Base-by-base conservation (phyloP, 2,113 vertebrate genomes). In the Opisthocomus hoazin region DNA sequence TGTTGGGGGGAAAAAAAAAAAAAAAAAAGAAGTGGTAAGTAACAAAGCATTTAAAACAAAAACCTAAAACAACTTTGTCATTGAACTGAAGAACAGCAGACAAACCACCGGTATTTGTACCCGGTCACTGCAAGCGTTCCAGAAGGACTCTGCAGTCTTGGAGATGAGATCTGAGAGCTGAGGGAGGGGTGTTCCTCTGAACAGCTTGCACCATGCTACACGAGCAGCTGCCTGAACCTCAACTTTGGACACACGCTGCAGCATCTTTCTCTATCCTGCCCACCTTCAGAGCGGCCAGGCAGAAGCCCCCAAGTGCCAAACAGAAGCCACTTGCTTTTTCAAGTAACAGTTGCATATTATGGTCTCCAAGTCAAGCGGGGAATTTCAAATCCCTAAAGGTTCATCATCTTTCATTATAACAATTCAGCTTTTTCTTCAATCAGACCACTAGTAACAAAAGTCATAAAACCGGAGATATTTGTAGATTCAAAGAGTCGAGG, bases 1-100 rank as follows among this genome's bases (percentile, higher is more conserved):
- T 99, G 97, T 97, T 18, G 82, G 85, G 20, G 51, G 7, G 11
- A 16, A 19, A 54, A 51, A 73, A 70, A 36, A 34, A 96, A 78
- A 77, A 27, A 90, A 70, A 78, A 32, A 92, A 77, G 64, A 15
- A 70, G 6, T 1, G 22, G 19, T 96, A n/a, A 88, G 50, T 46
- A 64, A 84, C 34, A 51, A 76, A 87, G 80, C 29, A 69, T 80
- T 95, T 20, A 16, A 73, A 73, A 30, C 29, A 39, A 81, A 48
- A 81, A 48, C 2, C 10, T 22, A 2, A 68, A 84, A 12, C 8
- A 18, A n/a, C 2, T 73, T n/a, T 66, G 66, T 64, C 29, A 15
- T 0, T 48, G 37, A 64, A n/a, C 3, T 17, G 6, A 27, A 60
- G 10, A 8, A 1, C 6, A 51, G 78, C 48, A 69, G 8, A 5